phyloP scores from a whole-genome alignment of 1,140 invertebrate genomes.

The Drosophila sechellia region DNA sequence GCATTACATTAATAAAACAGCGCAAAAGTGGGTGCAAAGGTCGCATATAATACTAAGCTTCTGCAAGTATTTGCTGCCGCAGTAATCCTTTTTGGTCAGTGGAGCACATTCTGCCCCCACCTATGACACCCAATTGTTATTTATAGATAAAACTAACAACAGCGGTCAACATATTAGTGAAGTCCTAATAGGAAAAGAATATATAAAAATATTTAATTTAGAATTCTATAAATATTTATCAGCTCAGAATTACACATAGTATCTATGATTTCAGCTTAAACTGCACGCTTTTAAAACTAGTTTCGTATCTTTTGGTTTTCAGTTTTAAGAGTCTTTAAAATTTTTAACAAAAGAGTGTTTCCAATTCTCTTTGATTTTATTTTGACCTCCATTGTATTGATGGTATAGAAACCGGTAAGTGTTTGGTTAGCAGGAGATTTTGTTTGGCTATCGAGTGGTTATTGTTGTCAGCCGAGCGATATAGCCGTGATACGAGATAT shows the following conservation, averaged over 20 bases:
- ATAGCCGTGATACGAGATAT: conserved; percentile 31
- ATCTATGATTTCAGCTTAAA: too few relatives aligned
- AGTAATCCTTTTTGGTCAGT: conserved; percentile 18
- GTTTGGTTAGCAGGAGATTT: conserved; percentile 41
- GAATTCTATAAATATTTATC: too few relatives aligned
- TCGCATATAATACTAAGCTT: conserved; percentile 32
- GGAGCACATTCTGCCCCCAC: conserved; percentile 1
- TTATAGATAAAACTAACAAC: not conserved
- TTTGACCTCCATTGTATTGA: not conserved
- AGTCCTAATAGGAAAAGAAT: too few relatives aligned
- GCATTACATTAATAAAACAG: conserved; percentile 66
- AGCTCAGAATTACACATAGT: too few relatives aligned
- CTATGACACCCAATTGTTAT: not conserved
- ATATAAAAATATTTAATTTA: too few relatives aligned
- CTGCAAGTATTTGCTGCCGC: not conserved
- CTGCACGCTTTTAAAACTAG: too few relatives aligned
- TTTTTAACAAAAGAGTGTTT: too few relatives aligned
- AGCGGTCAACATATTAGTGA: not conserved
- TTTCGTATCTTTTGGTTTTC: too few relatives aligned
- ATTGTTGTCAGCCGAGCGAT: conserved; percentile 69
- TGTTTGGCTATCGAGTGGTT: conserved; percentile 66
- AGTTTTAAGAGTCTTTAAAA: too few relatives aligned
- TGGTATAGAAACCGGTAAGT: conserved; percentile 12
- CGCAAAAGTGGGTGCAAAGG: conserved; percentile 20
- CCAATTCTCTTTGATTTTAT: not conserved